Conservation (phyloP, 2,888 invertebrate genomes). For the Eustalomyia histrio region DNA sequence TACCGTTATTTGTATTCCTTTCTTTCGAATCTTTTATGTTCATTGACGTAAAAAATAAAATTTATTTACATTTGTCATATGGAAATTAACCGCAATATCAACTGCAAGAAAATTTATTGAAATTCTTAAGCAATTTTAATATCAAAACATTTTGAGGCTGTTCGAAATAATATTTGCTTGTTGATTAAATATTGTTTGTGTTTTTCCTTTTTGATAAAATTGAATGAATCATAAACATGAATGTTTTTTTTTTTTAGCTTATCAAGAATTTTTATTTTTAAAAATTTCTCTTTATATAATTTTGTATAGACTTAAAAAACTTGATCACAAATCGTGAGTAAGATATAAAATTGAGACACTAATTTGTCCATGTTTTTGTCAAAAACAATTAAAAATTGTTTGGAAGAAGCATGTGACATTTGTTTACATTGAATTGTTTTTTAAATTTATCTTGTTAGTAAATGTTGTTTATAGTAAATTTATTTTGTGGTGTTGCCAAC, state of each 20-base stretch:
- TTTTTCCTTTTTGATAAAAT: slow-evolving; percentile 17
- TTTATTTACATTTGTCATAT: neutral
- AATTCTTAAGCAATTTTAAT: slow-evolving; percentile 1
- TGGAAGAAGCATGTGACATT: neutral
- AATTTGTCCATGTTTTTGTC: slow-evolving; percentile 18
- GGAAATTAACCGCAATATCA: neutral
- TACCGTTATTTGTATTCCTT: neutral
- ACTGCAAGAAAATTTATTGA: neutral
- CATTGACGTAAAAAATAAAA: neutral
- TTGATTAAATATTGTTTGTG: slow-evolving; percentile 20
- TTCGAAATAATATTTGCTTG: neutral
- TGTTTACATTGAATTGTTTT: slow-evolving; percentile 19
- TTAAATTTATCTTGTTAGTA: neutral
- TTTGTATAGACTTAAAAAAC: neutral
- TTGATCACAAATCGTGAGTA: slow-evolving; percentile 11
- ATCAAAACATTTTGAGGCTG: neutral
- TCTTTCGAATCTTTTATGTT: neutral
- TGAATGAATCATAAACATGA: slow-evolving; percentile 31
- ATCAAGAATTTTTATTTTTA: neutral
- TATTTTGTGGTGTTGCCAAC: neutral
- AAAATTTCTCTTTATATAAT: slow-evolving; percentile 8
- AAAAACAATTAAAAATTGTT: neutral
- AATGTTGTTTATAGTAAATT: neutral
- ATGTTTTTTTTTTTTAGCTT: slow-evolving; percentile 9
- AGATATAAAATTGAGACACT: neutral